Conservation (phyloP, 2,797 vertebrate genomes). For the Astyanax mexicanus region DNA sequence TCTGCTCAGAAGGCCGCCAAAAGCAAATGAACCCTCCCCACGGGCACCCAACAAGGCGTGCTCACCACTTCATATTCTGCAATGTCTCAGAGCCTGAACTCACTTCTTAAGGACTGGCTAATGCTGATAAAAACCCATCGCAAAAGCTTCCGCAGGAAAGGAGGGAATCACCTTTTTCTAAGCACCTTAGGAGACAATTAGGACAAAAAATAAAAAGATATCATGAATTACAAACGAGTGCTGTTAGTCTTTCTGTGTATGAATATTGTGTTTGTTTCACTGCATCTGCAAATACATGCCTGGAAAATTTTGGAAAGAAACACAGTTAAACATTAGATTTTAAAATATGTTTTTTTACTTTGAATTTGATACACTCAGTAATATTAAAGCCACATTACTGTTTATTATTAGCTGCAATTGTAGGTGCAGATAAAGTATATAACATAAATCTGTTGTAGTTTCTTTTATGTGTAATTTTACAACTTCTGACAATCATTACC, state of each 20-base stretch:
- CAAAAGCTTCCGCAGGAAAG: constrained; percentile 85
- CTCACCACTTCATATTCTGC: constrained; percentile 59
- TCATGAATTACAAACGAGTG: constrained; percentile 50
- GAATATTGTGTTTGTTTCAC: constrained; percentile 4
- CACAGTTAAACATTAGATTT: background rate
- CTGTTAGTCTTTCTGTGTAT: constrained; percentile 53
- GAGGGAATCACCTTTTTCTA: constrained; percentile 55
- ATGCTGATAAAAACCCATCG: constrained; percentile 83
- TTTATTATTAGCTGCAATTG: too few relatives aligned
- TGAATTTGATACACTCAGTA: background rate
- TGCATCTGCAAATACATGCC: constrained; percentile 1
- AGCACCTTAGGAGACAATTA: constrained; percentile 61
- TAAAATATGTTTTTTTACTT: background rate
- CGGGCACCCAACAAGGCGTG: constrained; percentile 57
- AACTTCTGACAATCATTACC: background rate
- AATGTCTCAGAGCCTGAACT: constrained; percentile 71
- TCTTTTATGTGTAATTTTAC: too few relatives aligned
- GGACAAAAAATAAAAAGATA: constrained; percentile 69
- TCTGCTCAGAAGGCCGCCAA: constrained; percentile 78
- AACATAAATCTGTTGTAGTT: background rate
- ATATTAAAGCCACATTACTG: background rate
- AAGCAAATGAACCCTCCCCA: constrained; percentile 76
- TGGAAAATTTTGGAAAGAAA: constrained; percentile 17
- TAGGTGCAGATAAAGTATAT: background rate
- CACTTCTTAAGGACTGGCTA: constrained; percentile 82